phyloP scores from a whole-genome alignment of 2,113 vertebrate genomes.

The Scopus umbretta region DNA sequence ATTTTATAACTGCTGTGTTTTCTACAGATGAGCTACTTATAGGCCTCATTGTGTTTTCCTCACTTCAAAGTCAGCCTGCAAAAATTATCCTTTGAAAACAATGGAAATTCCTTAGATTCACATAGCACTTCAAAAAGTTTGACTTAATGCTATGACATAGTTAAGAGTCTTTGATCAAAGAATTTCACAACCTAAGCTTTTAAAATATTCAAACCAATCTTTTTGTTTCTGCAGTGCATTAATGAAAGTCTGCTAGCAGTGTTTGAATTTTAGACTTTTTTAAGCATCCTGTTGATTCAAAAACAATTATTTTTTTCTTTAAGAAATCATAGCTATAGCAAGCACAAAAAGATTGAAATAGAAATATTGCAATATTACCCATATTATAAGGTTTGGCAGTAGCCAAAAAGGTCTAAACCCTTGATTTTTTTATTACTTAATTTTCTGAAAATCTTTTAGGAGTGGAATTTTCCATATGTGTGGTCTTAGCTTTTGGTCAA shows the following conservation, averaged over 20 bases:
- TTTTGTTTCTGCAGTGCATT: neutral
- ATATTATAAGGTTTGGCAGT: neutral
- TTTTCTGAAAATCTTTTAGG: neutral
- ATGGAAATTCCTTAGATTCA: conserved; percentile 26
- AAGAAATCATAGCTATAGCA: neutral
- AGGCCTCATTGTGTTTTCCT: neutral
- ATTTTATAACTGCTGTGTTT: conserved; percentile 6
- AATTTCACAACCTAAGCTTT: neutral
- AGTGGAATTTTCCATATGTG: neutral
- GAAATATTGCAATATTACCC: neutral
- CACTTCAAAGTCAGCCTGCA: conserved; percentile 31
- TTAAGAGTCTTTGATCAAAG: conserved; percentile 40
- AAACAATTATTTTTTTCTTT: neutral
- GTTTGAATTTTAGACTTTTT: neutral
- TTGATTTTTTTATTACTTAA: neutral
- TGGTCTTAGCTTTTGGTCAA: neutral
- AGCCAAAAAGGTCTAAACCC: neutral
- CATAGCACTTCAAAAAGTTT: conserved; percentile 6
- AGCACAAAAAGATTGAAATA: neutral
- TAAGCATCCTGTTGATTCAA: neutral
- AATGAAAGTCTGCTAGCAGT: neutral
- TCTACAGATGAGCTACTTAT: conserved; percentile 23
- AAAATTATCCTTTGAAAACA: conserved; percentile 55
- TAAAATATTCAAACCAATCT: conserved; percentile 19
- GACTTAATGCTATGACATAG: neutral